A percentile compares a stretch with the other conserved stretches of the same genome.
phyloP scores from a whole-genome alignment of 2,113 vertebrate genomes.

The Osmerus eperlanus region DNA sequence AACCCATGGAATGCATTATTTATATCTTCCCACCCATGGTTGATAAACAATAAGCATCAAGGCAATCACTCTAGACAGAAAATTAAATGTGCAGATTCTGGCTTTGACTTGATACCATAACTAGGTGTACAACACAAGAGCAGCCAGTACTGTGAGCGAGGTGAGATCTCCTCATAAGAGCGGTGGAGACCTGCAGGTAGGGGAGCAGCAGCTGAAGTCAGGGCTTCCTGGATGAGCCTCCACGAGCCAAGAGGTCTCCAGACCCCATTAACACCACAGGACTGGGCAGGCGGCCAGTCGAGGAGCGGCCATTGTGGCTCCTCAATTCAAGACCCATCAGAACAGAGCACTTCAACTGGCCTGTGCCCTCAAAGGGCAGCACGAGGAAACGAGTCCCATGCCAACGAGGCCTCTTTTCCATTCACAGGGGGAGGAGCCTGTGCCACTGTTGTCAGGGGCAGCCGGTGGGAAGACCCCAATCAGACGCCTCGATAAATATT shows the following conservation, averaged over 20 bases:
- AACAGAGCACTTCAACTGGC: slow-evolving; percentile 26
- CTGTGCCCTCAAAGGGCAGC: slow-evolving; percentile 40
- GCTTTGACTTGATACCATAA: background rate
- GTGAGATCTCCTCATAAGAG: background rate
- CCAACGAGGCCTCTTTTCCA: slow-evolving; percentile 47
- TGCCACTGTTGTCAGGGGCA: slow-evolving; percentile 59
- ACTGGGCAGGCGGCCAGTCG: slow-evolving; percentile 44
- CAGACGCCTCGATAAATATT: slow-evolving; percentile 62
- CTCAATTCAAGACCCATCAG: slow-evolving; percentile 36
- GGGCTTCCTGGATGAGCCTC: slow-evolving; percentile 25
- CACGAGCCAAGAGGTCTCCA: slow-evolving; percentile 42
- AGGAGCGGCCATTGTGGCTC: slow-evolving; percentile 36
- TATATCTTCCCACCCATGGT: too few relatives aligned
- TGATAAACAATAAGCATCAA: too few relatives aligned
- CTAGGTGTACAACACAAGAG: background rate
- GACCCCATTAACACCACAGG: slow-evolving; percentile 55
- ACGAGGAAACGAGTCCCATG: slow-evolving; percentile 60
- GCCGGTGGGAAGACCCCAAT: slow-evolving; percentile 44
- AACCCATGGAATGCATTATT: too few relatives aligned
- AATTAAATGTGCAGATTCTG: background rate
- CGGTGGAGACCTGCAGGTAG: slow-evolving; percentile 2
- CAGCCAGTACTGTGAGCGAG: background rate
- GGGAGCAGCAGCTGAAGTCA: slow-evolving; percentile 21
- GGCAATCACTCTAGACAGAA: too few relatives aligned
- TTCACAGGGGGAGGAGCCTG: slow-evolving; percentile 34